Evolutionary conservation across 1,140 invertebrate genomes (phyloP), one percentile per base, ranked within the genome.

Genomic region (Sitophilus oryzae): DNA sequence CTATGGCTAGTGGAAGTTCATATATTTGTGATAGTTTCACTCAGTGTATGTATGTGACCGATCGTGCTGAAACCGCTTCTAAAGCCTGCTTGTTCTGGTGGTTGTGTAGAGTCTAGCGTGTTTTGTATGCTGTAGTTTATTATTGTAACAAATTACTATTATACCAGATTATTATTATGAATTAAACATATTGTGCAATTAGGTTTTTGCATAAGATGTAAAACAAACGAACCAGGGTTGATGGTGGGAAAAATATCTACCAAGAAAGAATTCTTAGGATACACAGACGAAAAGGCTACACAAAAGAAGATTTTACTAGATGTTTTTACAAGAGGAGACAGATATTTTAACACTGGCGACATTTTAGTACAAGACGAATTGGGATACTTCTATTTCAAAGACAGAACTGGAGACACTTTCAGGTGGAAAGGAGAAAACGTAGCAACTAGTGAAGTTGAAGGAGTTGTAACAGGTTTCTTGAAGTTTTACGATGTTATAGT

Each of bases 361-460:
- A 83, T 98, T 59, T 75, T 98, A 34, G 80, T 91, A 0, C 87
- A 86, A 80, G 94, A 98, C 69, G 84, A 93, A 41, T 80, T 86
- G 34, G 93, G 94, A 3, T 97, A 95, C 71, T 88, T 92, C 64
- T 98, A 93, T 71, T 98, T 98, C 73, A 91, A 86, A 62, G 95
- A 98, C 69, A 81, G 96, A 60, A 95, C 90, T 14, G 95, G 95
- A 9, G 95, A 98, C 68, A 98, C 95, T 0, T 98, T 91, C 70
- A 83, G 91, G 77, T 91, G 87, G 87, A 82, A 88, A 53, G 94
- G 95, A 21, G 96, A 99, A 74, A 98, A 98, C 71, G 93, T 98
- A 0, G 90, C 93, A 0, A 98, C 96, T 4, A 83, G 85, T n/a
- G 95, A 98, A 77, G 92, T 98, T 0, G 96, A 98, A 76, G 88